Conservation (phyloP, 1,140 invertebrate species). For the Adoxophyes honmai region DNA sequence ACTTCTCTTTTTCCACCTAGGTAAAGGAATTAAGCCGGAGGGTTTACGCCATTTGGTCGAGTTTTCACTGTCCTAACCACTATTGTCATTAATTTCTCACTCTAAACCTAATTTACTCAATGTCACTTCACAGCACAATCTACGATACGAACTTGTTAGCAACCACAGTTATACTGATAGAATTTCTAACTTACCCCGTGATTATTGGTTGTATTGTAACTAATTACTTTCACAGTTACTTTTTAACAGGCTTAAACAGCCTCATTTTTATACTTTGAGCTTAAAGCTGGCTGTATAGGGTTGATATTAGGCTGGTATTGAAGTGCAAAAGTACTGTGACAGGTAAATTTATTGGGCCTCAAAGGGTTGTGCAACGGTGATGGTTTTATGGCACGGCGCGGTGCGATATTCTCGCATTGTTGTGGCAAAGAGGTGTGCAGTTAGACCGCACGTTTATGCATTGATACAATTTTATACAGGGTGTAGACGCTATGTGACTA, state of each 20-base stretch:
- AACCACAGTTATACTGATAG: constrained; percentile 47
- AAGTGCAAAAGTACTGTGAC: constrained; percentile 36
- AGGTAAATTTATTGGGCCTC: constrained; percentile 69
- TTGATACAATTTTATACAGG: constrained; percentile 2
- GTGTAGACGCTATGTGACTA: background rate
- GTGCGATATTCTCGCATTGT: constrained; percentile 72
- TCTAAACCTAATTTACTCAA: too few relatives aligned
- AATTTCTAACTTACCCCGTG: constrained; percentile 48
- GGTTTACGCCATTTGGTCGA: too few relatives aligned
- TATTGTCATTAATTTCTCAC: too few relatives aligned
- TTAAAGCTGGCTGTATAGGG: constrained; percentile 15
- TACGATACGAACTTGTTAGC: constrained; percentile 33
- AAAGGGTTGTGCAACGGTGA: constrained; percentile 69
- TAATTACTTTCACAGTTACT: constrained; percentile 66
- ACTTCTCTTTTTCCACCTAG: too few relatives aligned
- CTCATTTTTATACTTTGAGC: constrained; percentile 17
- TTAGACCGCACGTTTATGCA: constrained; percentile 20
- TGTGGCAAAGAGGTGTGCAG: constrained; percentile 31
- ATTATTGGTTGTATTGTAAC: constrained; percentile 62
- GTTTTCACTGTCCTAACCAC: too few relatives aligned
- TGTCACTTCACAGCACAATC: too few relatives aligned
- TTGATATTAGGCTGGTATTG: constrained; percentile 19
- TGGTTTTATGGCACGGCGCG: constrained; percentile 70
- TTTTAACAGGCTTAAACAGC: constrained; percentile 43
- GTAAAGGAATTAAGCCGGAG: too few relatives aligned